These are phyloP conservation scores for Panzeria rudis DNA, from an alignment of 2,888 invertebrate species.

Conservation along the genomic window DNA sequence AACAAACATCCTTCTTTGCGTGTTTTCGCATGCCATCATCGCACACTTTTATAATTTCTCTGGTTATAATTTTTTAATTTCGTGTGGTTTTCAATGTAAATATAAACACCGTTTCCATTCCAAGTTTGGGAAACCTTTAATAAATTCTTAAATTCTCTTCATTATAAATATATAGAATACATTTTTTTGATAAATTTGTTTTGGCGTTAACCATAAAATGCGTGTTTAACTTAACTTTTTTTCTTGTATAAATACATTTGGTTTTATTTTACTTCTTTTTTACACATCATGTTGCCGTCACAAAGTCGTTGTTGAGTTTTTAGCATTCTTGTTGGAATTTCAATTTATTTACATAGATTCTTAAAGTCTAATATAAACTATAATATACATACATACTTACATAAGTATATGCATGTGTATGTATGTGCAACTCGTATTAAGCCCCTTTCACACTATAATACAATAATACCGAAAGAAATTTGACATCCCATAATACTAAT, in stretches of 20 bases:
- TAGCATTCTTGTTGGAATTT: constrained; percentile 60
- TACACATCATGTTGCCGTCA: constrained; percentile 64
- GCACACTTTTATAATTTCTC: constrained; percentile 30
- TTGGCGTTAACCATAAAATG: constrained; percentile 65
- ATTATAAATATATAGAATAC: background rate
- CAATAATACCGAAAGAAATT: no score
- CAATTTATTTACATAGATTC: constrained; percentile 33
- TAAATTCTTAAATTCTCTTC: constrained; percentile 46
- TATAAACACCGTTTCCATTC: constrained; percentile 52
- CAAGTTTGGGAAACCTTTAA: constrained; percentile 9
- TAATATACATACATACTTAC: background rate
- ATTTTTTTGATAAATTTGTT: constrained; percentile 39
- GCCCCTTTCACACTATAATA: no score
- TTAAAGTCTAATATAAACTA: background rate
- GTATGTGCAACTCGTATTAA: no score
- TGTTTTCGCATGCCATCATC: constrained; percentile 55
- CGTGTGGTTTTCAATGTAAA: constrained; percentile 38
- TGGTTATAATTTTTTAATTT: constrained; percentile 10
- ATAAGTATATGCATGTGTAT: background rate
- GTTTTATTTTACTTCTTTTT: constrained; percentile 37
- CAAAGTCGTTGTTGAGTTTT: constrained; percentile 59
- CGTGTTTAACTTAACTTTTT: constrained; percentile 60
- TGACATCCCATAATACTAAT: no score
- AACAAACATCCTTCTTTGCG: constrained; percentile 22
- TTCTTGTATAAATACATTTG: constrained; percentile 30